Conservation (phyloP, 2,888 invertebrate species). For the Rhagonycha lutea region DNA sequence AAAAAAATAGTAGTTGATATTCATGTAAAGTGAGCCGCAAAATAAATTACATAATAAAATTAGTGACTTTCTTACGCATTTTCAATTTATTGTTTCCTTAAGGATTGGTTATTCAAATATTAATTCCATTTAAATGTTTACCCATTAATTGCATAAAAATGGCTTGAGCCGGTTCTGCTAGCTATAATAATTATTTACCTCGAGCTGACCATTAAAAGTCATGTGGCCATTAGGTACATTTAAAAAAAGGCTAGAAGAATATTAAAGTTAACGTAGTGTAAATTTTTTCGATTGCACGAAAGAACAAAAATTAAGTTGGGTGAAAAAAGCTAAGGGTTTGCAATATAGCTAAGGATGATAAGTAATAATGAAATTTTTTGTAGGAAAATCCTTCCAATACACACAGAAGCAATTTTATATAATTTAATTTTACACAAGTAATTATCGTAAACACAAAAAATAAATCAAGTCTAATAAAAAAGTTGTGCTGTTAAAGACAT, state of each 20-base stretch:
- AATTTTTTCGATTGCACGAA: not conserved
- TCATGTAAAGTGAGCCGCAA: too few relatives aligned
- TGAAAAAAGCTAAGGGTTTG: not conserved
- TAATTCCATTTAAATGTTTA: too few relatives aligned
- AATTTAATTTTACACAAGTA: not conserved
- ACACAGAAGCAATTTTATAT: not conserved
- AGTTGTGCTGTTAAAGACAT: not conserved
- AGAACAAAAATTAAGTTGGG: not conserved
- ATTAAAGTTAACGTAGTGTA: not conserved
- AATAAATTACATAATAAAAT: too few relatives aligned
- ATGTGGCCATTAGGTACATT: too few relatives aligned
- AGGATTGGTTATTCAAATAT: too few relatives aligned
- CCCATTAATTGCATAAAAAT: too few relatives aligned
- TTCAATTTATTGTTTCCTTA: too few relatives aligned
- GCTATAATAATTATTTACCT: too few relatives aligned
- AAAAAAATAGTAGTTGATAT: too few relatives aligned
- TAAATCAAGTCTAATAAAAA: not conserved
- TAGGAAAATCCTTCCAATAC: not conserved
- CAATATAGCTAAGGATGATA: not conserved
- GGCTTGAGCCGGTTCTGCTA: too few relatives aligned
- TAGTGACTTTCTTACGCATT: too few relatives aligned
- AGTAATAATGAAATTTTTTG: not conserved
- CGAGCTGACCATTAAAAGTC: not conserved
- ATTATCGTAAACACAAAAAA: not conserved
- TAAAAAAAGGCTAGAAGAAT: not conserved